Evolutionary conservation across 2,888 invertebrate genomes (phyloP).

Genomic region (Adineta ricciae): DNA sequence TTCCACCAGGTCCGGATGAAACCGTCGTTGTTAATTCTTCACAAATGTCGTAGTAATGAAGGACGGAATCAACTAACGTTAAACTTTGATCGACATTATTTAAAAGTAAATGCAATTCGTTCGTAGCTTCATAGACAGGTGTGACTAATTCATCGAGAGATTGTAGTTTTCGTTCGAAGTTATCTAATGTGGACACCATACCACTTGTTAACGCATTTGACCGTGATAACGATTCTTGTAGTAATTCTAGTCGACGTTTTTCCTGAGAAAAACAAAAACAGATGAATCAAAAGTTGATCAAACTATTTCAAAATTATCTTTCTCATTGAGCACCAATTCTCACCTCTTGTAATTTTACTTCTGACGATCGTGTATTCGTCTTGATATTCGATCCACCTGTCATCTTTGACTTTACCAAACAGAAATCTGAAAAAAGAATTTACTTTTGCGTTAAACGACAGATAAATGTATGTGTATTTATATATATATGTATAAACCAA

Average conservation of each 20-base stretch:
- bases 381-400: not conserved
- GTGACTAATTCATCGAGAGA: not conserved
- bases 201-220: constrained; percentile 4
- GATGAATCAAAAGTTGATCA: too few species aligned
- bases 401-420: not conserved
- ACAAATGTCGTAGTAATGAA: not conserved
- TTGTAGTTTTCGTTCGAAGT: not conserved
- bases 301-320: not conserved
- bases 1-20: not conserved
- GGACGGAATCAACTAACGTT: not conserved
- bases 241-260: not conserved
- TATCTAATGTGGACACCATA: constrained; percentile 10
- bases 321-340: too few species aligned
- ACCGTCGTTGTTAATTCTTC: not conserved
- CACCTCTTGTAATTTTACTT: not conserved
- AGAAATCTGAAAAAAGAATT: not conserved
- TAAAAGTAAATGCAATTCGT: not conserved
- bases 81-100: constrained; percentile 3
- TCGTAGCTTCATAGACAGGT: not conserved
- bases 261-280: not conserved
- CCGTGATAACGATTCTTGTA: not conserved
- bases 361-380: not conserved
- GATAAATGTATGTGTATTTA: not conserved
- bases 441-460: not conserved
- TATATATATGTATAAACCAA: not conserved